A percentile compares a stretch with the other conserved stretches of the same genome.
Evolutionary conservation across 2,888 invertebrate genomes (phyloP).

Genomic region (Clistopyga incitator): DNA sequence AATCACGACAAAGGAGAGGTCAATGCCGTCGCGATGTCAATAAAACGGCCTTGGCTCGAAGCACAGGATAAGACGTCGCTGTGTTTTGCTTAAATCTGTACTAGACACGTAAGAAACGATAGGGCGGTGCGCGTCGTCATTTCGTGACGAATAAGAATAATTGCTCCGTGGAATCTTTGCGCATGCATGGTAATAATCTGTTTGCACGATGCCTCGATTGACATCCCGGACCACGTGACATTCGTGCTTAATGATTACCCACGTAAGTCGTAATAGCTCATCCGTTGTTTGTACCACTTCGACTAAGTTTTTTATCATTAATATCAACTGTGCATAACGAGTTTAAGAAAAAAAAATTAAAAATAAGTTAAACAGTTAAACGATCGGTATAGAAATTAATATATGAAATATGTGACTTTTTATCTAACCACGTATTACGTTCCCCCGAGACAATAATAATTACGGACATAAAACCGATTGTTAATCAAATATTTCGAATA

Average conservation of each 20-base stretch:
- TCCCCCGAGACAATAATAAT: too few relatives aligned
- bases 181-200: conserved; percentile 63
- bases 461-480: too few relatives aligned
- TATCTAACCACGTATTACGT: background rate
- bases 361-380: background rate
- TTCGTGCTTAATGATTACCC: conserved; percentile 59
- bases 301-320: background rate
- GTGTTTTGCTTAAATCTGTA: conserved; percentile 8
- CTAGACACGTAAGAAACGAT: conserved; percentile 32
- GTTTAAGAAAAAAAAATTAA: background rate
- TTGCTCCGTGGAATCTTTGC: conserved; percentile 58
- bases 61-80: background rate
- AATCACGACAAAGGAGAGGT: conserved; percentile 11
- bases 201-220: conserved; percentile 60
- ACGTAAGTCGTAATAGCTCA: conserved; percentile 55
- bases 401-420: too few relatives aligned
- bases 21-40: conserved; percentile 20
- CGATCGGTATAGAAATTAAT: background rate
- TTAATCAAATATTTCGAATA: too few relatives aligned
- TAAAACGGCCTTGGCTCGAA: conserved; percentile 21
- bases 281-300: conserved; percentile 2
- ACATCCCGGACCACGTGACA: conserved; percentile 22
- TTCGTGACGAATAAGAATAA: conserved; percentile 62
- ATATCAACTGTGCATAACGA: background rate
- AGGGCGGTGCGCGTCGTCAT: conserved; percentile 47